A percentile compares a stretch with the other conserved stretches of the same genome.
These are phyloP conservation scores for Caenorhabditis tropicalis DNA, from an alignment of 1,140 invertebrate genomes.

Conservation along the genomic window DNA sequence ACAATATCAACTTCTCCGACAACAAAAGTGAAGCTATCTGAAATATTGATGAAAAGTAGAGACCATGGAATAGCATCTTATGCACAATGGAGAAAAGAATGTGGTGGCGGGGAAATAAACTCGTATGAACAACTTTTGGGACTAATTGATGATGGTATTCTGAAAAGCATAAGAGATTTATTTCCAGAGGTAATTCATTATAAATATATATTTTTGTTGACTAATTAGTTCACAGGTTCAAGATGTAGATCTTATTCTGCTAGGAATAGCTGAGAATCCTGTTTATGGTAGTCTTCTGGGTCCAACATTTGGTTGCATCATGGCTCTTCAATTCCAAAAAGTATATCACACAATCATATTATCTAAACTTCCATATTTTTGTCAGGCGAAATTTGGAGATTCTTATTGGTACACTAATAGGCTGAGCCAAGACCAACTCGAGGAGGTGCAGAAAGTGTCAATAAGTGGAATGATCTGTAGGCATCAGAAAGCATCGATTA, in stretches of 20 bases:
- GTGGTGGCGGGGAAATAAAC: not conserved
- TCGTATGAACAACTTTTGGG: not conserved
- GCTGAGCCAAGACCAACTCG: not conserved
- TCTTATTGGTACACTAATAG: constrained; percentile 18
- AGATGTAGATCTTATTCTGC: not conserved
- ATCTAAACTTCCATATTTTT: too few relatives aligned
- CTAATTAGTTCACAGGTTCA: not conserved
- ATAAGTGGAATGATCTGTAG: constrained; percentile 6
- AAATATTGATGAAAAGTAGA: not conserved
- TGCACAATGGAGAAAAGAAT: constrained; percentile 9
- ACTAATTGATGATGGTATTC: not conserved
- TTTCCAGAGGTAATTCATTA: not conserved
- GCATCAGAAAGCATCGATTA: not conserved
- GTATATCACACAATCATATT: not conserved
- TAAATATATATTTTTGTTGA: not conserved
- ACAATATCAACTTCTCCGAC: not conserved
- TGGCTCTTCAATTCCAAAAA: constrained; percentile 16
- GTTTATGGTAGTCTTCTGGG: not conserved
- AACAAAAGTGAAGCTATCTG: not conserved
- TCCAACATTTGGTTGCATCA: constrained; percentile 11
- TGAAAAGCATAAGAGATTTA: constrained; percentile 9
- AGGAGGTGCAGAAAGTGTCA: not conserved
- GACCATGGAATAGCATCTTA: not conserved
- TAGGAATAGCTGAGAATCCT: constrained; percentile 6
- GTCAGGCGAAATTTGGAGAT: constrained; percentile 13